Conservation (phyloP, 2,113 vertebrate genomes). For the Syrmaticus mikado region DNA sequence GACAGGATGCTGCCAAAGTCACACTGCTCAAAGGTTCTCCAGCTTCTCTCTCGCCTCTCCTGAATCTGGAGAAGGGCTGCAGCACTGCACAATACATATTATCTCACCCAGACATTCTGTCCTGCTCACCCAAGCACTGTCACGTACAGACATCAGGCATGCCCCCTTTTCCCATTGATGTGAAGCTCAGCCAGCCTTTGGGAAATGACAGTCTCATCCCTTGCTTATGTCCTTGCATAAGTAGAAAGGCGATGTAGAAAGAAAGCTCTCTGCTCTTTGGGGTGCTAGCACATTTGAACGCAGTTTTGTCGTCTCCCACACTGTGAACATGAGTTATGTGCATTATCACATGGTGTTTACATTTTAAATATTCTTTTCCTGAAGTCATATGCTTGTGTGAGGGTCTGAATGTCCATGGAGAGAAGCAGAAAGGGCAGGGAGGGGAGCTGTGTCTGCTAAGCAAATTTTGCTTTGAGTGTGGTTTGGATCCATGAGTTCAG, state of each 20-base stretch:
- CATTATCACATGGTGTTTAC: not conserved
- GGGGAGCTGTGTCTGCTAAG: not conserved
- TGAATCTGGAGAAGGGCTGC: not conserved
- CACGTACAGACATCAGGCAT: not conserved
- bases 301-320: not conserved
- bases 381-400: not conserved
- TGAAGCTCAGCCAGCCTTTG: not conserved
- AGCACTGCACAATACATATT: not conserved
- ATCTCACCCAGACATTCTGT: accelerated
- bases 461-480: accelerated
- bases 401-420: not conserved
- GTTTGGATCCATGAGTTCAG: not conserved
- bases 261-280: not conserved
- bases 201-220: not conserved
- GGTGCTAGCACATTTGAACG: not conserved
- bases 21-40: not conserved
- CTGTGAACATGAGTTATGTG: not conserved
- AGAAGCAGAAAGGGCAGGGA: not conserved
- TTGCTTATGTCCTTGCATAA: not conserved
- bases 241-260: not conserved
- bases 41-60: not conserved
- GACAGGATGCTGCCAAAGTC: not conserved
- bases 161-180: accelerated
- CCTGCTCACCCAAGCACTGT: not conserved
- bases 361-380: not conserved